Percentiles rank a stretch among this genome's conserved stretches.
These are phyloP conservation scores for Heliconius eleuchia DNA, from an alignment of 1,140 invertebrate species.

Conservation along the genomic window DNA sequence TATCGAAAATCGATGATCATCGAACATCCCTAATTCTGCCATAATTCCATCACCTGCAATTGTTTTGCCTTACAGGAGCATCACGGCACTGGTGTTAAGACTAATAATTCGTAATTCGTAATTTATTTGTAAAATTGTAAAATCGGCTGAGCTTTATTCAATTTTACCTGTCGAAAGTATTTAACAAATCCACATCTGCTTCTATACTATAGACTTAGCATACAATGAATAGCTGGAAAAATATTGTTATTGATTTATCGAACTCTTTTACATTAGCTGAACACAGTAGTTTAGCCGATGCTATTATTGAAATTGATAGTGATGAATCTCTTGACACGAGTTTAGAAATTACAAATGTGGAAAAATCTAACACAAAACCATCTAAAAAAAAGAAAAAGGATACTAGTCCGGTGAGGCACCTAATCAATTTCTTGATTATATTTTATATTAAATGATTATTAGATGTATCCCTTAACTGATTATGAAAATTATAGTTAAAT, in stretches of 20 bases:
- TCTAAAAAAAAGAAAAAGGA: background rate
- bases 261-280: constrained; percentile 22
- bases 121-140: too few species aligned
- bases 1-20: too few species aligned
- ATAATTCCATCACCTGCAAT: too few species aligned
- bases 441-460: background rate
- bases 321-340: constrained; percentile 25
- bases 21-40: too few species aligned
- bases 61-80: too few species aligned
- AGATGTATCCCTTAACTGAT: background rate
- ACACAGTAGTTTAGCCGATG: constrained; percentile 19
- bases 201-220: background rate
- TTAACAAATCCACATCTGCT: background rate
- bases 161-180: background rate
- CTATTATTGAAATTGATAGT: constrained; percentile 29
- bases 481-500: background rate
- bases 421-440: background rate
- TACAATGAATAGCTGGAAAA: background rate
- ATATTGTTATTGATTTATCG: constrained; percentile 31
- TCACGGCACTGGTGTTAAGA: too few species aligned
- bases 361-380: background rate
- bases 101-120: too few species aligned
- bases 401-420: background rate
- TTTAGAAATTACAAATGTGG: background rate
- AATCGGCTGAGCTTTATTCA: background rate